Evolutionary conservation across 2,113 vertebrate species (phyloP).

Genomic region (Indicator maculatus): DNA sequence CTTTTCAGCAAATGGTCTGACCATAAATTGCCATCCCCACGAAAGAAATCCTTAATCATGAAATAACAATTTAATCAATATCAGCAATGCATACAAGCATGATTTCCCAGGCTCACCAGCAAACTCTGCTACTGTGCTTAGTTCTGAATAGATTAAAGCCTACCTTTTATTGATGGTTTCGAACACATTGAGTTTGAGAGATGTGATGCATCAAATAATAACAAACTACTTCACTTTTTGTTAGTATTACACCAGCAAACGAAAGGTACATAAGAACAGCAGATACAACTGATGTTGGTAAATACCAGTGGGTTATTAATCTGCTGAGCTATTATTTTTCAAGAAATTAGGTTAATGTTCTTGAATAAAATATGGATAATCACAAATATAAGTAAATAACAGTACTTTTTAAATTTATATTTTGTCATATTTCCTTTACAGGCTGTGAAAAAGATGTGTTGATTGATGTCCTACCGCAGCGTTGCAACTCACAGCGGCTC

Average conservation of each 20-base stretch:
- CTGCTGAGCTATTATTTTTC: background rate
- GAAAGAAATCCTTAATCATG: background rate
- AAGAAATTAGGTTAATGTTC: background rate
- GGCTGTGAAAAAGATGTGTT: slow-evolving; percentile 80
- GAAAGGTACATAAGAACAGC: background rate
- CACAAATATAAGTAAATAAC: background rate
- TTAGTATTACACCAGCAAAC: background rate
- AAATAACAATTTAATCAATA: slow-evolving; percentile 22
- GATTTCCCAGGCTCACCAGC: background rate
- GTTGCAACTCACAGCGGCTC: slow-evolving; percentile 76
- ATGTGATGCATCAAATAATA: background rate
- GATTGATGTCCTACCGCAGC: slow-evolving; percentile 78
- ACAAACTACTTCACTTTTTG: background rate
- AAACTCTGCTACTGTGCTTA: background rate
- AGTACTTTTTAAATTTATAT: background rate
- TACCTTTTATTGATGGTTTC: background rate
- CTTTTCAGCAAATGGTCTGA: background rate
- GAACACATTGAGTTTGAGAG: background rate
- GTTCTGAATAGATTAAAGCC: background rate
- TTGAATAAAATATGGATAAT: background rate
- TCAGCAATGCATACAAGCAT: background rate
- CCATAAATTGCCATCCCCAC: background rate
- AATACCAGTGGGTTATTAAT: background rate
- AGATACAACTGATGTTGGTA: background rate
- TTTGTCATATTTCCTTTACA: slow-evolving; percentile 33